Base-by-base conservation (phyloP, 2,888 invertebrate genomes). In the Eudemis profundana region DNA sequence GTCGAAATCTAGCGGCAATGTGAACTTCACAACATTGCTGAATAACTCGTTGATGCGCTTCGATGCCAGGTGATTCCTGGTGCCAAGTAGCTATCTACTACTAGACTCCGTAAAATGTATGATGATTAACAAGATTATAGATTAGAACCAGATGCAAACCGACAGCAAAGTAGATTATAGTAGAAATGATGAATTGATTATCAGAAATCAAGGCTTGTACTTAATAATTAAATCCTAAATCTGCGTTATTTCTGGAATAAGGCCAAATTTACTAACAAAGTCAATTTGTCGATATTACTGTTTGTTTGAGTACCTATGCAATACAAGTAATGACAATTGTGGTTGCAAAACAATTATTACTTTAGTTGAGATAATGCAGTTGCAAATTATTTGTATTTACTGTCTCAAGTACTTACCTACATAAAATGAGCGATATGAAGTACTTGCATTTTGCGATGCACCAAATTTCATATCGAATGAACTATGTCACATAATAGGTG, bases 1-100 rank as follows among this genome's bases (percentile, higher is more conserved):
- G 79, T 76, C 73, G 81, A 84, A 82, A 82, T 79, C 78, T 77
- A 70, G 68, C 68, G 74, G 72, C 72, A 63, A 74, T 70, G 76
- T 78, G 74, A 80, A 80, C 78, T 76, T 73, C 79, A 75, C 75
- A 73, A 74, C 74, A 70, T 68, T 66, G 73, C 67, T 76, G 15
- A 61, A 46, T 53, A 61, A 27, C 33, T 61, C 7, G 33, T 46
- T 53, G 46, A 46, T 53, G 53, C 33, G 46, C 23, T 51, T 27
- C 23, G 27, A 17, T 17, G 27, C 38, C 21, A 42, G 27, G 10
- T 21, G 10, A 42, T 56, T 42, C 38, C 46, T 15, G 42, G 17
- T 57, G 57, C 57, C 46, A 46, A 46, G 19, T 27, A 53, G 53
- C 10, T 21, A 21, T 27, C 42, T 54, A 27, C 14, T 15, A 15